Evolutionary conservation across 2,888 invertebrate genomes (phyloP).

Genomic region (Napeogenes sylphis): DNA sequence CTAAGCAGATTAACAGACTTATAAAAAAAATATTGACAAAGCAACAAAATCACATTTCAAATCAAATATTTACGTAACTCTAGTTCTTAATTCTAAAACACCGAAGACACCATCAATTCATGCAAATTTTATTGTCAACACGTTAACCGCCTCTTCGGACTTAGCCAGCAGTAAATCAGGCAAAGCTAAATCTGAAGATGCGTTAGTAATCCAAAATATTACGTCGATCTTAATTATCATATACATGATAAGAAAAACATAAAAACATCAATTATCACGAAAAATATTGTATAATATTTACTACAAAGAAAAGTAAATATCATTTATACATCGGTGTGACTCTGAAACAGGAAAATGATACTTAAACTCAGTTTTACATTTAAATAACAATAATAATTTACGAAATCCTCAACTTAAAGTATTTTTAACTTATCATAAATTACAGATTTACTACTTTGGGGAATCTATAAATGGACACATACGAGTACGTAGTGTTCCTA

Average conservation of each 20-base stretch:
- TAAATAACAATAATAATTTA: constrained; percentile 15
- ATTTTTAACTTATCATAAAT: constrained; percentile 3
- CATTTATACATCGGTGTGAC: not conserved
- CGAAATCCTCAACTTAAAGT: constrained; percentile 12
- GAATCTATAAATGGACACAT: constrained; percentile 4
- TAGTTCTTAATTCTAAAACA: constrained; percentile 10
- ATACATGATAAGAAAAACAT: not conserved
- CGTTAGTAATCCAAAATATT: constrained; percentile 3
- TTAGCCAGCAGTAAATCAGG: not conserved
- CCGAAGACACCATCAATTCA: constrained; percentile 15
- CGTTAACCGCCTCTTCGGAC: not conserved
- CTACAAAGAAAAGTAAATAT: not conserved
- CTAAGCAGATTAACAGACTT: constrained; percentile 30
- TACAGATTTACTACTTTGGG: constrained; percentile 8
- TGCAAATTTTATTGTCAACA: constrained; percentile 34
- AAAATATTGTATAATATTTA: not conserved
- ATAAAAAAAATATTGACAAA: constrained; percentile 25
- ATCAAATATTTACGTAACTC: constrained; percentile 8
- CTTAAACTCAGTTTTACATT: not conserved
- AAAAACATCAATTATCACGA: not conserved
- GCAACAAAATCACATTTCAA: constrained; percentile 28
- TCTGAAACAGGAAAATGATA: not conserved
- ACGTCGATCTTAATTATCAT: constrained; percentile 4
- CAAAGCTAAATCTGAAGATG: not conserved
- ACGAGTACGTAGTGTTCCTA: constrained; percentile 3